A percentile compares a stretch with the other conserved stretches of the same genome.
Conservation (phyloP, 1,140 invertebrate genomes). For the Drosophila ananassae region DNA sequence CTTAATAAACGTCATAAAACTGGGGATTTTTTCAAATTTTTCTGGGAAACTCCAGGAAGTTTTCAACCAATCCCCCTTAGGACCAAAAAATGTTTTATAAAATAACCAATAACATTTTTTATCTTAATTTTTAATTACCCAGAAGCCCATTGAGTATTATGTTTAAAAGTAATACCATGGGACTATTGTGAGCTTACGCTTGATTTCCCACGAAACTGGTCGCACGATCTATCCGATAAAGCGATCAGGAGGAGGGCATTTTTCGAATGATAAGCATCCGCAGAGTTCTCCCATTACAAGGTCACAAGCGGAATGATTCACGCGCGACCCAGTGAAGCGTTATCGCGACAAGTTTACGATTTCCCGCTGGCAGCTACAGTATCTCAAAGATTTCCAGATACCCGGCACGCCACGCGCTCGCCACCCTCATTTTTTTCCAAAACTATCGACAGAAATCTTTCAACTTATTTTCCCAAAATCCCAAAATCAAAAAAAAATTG, state of each 20-base stretch:
- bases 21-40: background rate
- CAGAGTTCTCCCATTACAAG: background rate
- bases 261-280: background rate
- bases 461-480: constrained; percentile 41
- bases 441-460: constrained; percentile 55
- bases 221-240: background rate
- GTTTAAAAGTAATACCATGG: background rate
- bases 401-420: constrained; percentile 34
- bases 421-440: constrained; percentile 11
- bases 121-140: background rate
- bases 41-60: no score
- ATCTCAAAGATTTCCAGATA: constrained; percentile 38
- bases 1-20: no score
- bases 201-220: background rate
- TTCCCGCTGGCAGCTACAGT: constrained; percentile 25
- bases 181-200: background rate
- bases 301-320: constrained; percentile 13
- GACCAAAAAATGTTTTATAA: background rate
- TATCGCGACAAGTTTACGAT: constrained; percentile 29
- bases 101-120: background rate
- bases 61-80: no score
- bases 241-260: background rate
- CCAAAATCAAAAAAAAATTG: constrained; percentile 14
- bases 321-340: constrained; percentile 34
- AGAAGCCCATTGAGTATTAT: background rate